Percentiles rank a stretch among this genome's conserved stretches.
These are phyloP conservation scores for Procambarus virginalis DNA, from an alignment of 1,140 invertebrate genomes.

Conservation along the genomic window DNA sequence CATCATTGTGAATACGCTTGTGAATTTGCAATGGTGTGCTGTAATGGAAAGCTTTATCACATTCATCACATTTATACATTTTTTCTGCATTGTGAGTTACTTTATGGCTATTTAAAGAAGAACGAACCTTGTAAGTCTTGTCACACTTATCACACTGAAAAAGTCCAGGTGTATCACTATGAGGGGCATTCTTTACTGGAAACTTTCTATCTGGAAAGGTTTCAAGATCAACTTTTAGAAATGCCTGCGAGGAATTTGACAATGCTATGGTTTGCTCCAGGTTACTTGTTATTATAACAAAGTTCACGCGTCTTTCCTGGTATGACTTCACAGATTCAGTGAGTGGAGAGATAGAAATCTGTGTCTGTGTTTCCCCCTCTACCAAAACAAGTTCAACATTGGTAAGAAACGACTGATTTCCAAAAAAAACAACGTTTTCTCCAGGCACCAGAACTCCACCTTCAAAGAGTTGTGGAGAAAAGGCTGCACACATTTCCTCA, in stretches of 20 bases:
- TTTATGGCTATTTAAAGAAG: slow-evolving; percentile 60
- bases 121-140: slow-evolving; percentile 58
- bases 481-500: slow-evolving; percentile 34
- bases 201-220: neutral
- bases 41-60: slow-evolving; percentile 58
- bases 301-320: slow-evolving; percentile 30
- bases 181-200: slow-evolving; percentile 39
- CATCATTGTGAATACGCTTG: slow-evolving; percentile 59
- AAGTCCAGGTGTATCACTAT: slow-evolving; percentile 41
- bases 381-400: slow-evolving; percentile 33
- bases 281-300: slow-evolving; percentile 35
- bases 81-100: slow-evolving; percentile 55
- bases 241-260: neutral
- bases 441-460: slow-evolving; percentile 30
- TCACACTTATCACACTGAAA: slow-evolving; percentile 63
- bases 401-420: slow-evolving; percentile 26
- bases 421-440: slow-evolving; percentile 42
- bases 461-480: slow-evolving; percentile 50
- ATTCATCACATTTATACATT: slow-evolving; percentile 64
- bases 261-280: slow-evolving; percentile 9
- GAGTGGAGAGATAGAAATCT: slow-evolving; percentile 47
- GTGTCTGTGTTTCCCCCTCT: slow-evolving; percentile 47
- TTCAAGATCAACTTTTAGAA: slow-evolving; percentile 7
- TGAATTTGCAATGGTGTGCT: slow-evolving; percentile 60
- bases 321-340: slow-evolving; percentile 40